Evolutionary conservation across 2,888 invertebrate species (phyloP).

Genomic region (Scaeva pyrastri): DNA sequence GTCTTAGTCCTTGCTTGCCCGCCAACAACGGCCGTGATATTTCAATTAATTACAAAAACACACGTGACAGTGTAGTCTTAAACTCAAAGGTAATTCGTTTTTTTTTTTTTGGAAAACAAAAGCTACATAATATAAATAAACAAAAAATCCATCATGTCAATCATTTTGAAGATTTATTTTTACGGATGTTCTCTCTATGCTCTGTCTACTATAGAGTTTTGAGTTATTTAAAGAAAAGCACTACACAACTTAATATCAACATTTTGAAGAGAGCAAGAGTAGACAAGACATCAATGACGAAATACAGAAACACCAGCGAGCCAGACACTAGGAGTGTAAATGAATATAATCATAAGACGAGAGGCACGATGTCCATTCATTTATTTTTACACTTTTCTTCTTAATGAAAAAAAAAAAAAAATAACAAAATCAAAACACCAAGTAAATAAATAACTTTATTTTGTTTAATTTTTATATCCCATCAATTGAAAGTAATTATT

Average conservation of each 20-base stretch:
- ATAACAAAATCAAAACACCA: background rate
- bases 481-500: background rate
- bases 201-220: constrained; percentile 32
- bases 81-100: constrained; percentile 1
- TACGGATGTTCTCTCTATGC: constrained; percentile 21
- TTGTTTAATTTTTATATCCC: constrained; percentile 11
- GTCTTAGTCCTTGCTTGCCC: background rate
- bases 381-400: constrained; percentile 55
- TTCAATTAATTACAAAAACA: constrained; percentile 18
- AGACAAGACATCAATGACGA: constrained; percentile 21
- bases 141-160: constrained; percentile 18
- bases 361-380: constrained; percentile 34
- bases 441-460: background rate
- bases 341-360: constrained; percentile 11
- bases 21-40: background rate
- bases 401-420: constrained; percentile 16
- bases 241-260: constrained; percentile 38
- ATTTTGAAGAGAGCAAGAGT: constrained; percentile 23
- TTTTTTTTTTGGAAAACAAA: constrained; percentile 41
- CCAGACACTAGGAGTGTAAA: constrained; percentile 7
- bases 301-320: constrained; percentile 20
- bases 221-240: constrained; percentile 69
- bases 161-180: constrained; percentile 51
- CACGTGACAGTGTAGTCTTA: background rate
- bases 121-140: background rate